These are phyloP conservation scores for Cordylochernes scorpioides DNA, from an alignment of 2,888 invertebrate species.

Conservation along the genomic window DNA sequence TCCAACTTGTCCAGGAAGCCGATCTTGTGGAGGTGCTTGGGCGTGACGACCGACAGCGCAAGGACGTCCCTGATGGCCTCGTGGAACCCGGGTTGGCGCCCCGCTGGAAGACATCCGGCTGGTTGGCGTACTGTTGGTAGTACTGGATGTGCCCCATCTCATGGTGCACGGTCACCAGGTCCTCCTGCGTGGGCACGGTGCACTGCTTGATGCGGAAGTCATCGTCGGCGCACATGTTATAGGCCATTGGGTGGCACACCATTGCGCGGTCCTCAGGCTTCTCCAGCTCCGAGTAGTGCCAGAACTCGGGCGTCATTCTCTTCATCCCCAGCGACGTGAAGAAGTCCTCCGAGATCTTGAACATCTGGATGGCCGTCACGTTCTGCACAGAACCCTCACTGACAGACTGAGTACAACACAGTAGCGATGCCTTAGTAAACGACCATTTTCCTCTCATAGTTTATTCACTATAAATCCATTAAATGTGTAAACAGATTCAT, in stretches of 20 bases:
- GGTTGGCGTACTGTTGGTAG: constrained; percentile 42
- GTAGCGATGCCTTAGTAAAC: no score
- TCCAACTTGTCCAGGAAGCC: constrained; percentile 36
- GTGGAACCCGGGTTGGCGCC: constrained; percentile 55
- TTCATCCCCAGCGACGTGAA: constrained; percentile 51
- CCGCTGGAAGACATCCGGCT: constrained; percentile 38
- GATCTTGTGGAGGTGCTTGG: constrained; percentile 33
- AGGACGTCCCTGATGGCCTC: constrained; percentile 41
- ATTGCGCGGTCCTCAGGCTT: constrained; percentile 38
- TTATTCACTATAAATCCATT: no score
- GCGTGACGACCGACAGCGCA: constrained; percentile 36
- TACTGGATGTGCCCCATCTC: constrained; percentile 53
- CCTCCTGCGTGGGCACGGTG: constrained; percentile 54
- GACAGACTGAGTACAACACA: no score
- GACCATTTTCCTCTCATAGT: no score
- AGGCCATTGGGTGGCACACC: constrained; percentile 60
- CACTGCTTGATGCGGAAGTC: constrained; percentile 71
- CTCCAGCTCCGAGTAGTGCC: constrained; percentile 50
- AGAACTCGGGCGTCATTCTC: constrained; percentile 54
- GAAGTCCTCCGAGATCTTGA: constrained; percentile 55
- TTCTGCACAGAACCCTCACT: no score
- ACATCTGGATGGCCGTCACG: constrained; percentile 28
- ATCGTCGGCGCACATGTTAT: constrained; percentile 57
- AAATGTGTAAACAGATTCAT: no score
- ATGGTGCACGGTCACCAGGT: constrained; percentile 60